These are phyloP conservation scores for Hyles euphorbiae DNA, from an alignment of 1,140 invertebrate species.

Conservation along the genomic window DNA sequence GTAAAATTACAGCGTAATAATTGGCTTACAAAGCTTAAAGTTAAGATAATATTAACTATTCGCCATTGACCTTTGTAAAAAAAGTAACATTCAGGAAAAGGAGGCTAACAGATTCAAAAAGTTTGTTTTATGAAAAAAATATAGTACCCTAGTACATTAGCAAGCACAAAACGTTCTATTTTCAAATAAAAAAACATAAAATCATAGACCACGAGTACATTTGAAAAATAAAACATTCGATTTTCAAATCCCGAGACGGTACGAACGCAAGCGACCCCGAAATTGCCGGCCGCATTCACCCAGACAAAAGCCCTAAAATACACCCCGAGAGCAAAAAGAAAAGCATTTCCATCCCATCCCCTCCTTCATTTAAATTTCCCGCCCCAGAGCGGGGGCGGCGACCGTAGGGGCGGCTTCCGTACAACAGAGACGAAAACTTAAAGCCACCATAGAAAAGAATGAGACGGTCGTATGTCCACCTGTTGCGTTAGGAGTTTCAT, in stretches of 20 bases:
- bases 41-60: too few relatives aligned
- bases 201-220: too few relatives aligned
- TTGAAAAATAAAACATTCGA: slow-evolving; percentile 38
- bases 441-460: slow-evolving; percentile 65
- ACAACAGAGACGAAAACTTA: slow-evolving; percentile 62
- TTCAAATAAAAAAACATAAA: too few relatives aligned
- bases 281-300: slow-evolving; percentile 71
- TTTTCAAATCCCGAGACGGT: slow-evolving; percentile 55
- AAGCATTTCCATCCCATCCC: slow-evolving; percentile 68
- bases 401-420: slow-evolving; percentile 63
- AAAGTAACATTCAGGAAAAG: too few relatives aligned
- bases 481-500: slow-evolving; percentile 64
- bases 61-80: too few relatives aligned
- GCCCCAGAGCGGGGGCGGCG: slow-evolving; percentile 65
- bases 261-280: slow-evolving; percentile 65
- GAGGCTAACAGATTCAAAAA: too few relatives aligned
- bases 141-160: too few relatives aligned
- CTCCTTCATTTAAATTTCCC: slow-evolving; percentile 69
- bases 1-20: too few relatives aligned
- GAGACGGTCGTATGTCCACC: slow-evolving; percentile 70
- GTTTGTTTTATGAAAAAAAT: too few relatives aligned
- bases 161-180: too few relatives aligned
- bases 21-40: too few relatives aligned
- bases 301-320: slow-evolving; percentile 71
- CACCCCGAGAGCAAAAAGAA: slow-evolving; percentile 70